These are phyloP conservation scores for Poecile atricapillus DNA, from an alignment of 2,113 vertebrate genomes.

Conservation along the genomic window DNA sequence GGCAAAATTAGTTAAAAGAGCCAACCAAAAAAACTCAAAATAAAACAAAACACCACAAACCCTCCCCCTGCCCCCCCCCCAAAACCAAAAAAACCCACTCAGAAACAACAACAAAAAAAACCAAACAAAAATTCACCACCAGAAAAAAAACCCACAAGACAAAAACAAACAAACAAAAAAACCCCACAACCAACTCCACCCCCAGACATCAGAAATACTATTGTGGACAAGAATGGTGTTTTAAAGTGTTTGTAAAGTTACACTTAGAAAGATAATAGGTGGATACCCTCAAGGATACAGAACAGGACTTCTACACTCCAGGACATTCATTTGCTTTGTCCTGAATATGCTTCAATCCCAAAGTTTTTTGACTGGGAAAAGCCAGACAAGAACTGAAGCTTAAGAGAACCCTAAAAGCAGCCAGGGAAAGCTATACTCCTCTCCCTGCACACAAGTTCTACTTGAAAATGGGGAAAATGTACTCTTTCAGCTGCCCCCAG, in stretches of 20 bases:
- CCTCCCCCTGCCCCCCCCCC: too few species aligned
- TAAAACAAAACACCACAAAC: neutral
- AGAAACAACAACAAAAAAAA: too few species aligned
- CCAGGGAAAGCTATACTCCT: neutral
- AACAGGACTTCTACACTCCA: neutral
- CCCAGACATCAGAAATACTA: neutral
- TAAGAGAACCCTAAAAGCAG: neutral
- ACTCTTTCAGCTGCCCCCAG: neutral
- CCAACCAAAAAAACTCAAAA: neutral
- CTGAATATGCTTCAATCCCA: neutral
- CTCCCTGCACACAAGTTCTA: neutral
- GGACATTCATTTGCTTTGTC: neutral
- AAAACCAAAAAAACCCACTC: neutral
- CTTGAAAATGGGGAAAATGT: neutral
- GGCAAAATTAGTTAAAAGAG: neutral
- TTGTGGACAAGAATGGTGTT: neutral
- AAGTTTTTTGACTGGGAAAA: neutral
- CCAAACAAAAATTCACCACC: neutral
- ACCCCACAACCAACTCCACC: neutral
- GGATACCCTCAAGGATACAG: neutral
- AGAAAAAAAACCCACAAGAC: too few species aligned
- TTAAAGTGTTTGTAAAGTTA: neutral
- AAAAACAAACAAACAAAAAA: neutral
- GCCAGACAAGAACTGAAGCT: neutral
- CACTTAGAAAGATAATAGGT: neutral